Evolutionary conservation across 2,888 invertebrate genomes (phyloP).

Genomic region (Ceratothoa steindachneri): DNA sequence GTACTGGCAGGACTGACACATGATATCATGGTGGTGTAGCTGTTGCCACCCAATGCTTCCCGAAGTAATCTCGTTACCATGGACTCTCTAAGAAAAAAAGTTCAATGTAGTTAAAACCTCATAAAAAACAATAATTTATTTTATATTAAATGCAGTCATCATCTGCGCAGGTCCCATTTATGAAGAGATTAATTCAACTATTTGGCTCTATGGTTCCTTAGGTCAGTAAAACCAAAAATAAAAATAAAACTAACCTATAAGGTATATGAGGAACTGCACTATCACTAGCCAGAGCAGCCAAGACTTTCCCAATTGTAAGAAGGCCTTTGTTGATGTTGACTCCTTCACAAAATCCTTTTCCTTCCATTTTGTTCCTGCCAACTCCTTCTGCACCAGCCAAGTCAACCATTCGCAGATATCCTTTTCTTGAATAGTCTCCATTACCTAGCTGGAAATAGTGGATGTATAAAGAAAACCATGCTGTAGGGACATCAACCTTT

Average conservation of each 20-base stretch:
- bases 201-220: too few relatives aligned
- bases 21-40: conserved; percentile 91
- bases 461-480: neutral
- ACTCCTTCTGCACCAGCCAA: conserved; percentile 85
- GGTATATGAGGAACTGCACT: conserved; percentile 66
- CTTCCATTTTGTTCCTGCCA: conserved; percentile 67
- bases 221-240: neutral
- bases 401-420: conserved; percentile 64
- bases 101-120: neutral
- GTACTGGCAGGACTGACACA: conserved; percentile 83
- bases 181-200: too few relatives aligned
- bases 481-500: neutral
- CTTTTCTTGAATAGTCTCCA: neutral
- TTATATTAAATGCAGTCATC: too few relatives aligned
- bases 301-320: conserved; percentile 86
- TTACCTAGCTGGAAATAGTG: neutral
- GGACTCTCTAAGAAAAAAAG: conserved; percentile 25
- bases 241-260: conserved; percentile 59
- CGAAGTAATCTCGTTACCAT: conserved; percentile 49
- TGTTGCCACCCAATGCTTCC: conserved; percentile 91
- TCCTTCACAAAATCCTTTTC: conserved; percentile 80
- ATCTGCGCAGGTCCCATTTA: too few relatives aligned
- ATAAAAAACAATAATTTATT: neutral
- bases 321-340: conserved; percentile 88
- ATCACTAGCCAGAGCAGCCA: conserved; percentile 76